Base-by-base conservation (phyloP, 2,113 vertebrate genomes). In the Mesocricetus auratus region DNA sequence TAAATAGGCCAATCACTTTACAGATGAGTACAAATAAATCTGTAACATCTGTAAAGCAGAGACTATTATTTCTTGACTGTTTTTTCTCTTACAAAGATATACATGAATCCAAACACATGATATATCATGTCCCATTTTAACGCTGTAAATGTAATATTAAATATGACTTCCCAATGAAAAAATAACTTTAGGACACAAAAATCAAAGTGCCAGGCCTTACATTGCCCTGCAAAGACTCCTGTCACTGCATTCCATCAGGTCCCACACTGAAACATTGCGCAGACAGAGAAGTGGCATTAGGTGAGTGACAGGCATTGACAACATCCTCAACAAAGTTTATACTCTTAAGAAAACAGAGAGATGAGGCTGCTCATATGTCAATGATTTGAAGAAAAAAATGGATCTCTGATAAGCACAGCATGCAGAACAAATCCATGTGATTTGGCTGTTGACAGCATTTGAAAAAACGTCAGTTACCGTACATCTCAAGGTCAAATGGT, bases 1-100 rank as follows among this genome's bases (percentile, higher is more conserved):
- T 69, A 47, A 87, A 60, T 33, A 90, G 82, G 90, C 95, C 91
- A 95, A 62, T 92, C 91, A 95, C 88, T 95, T 92, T 95, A 97
- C 50, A 90, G 31, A 87, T 64, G 93, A 98, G 95, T 60, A 90
- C 22, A 47, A 42, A 21, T 53, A 94, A 94, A 78, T 47, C 47
- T 95, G n/a, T 7, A 29, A 74, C 71, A 98, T 69, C 53, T 83
- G 85, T 81, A 96, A 96, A 91, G 53, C 45, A 96, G 77, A 89
- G 24, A 7, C 95, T 92, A 82, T 39, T 95, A 90, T 62, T 71
- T 96, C 93, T 97, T 89, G 87, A 94, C 29, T 64, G 64, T 81
- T 93, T 97, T 94, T 68, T 89, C 36, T 95, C 24, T 69, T 89
- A 33, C n/a, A 96, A 94, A 19, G 26, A 86, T 94, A 73, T 75